Conservation (phyloP, 2,113 vertebrate species). For the Amphiprion ocellaris region DNA sequence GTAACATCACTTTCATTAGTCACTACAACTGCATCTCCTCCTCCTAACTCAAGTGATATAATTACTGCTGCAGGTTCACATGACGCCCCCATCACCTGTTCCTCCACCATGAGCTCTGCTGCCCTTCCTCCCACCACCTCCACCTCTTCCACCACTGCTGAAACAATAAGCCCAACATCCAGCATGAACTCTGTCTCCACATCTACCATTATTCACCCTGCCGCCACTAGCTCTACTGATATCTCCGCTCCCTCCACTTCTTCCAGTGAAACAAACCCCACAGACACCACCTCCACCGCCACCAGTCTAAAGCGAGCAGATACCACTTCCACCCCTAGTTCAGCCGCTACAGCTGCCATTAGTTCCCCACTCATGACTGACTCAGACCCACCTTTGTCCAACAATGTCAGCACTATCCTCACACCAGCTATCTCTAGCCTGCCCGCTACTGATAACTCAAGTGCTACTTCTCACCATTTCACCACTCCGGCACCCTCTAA, state of each 20-base stretch:
- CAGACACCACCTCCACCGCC: constrained; percentile 58
- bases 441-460: constrained; percentile 32
- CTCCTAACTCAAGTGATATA: constrained; percentile 17
- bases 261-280: constrained; percentile 55
- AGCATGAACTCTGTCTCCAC: constrained; percentile 32
- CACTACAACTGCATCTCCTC: constrained; percentile 34
- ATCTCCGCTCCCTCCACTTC: constrained; percentile 45
- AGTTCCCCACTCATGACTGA: constrained; percentile 48
- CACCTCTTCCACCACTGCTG: constrained; percentile 8
- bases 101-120: constrained; percentile 25
- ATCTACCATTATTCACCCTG: constrained; percentile 25
- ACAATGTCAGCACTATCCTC: constrained; percentile 11
- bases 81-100: constrained; percentile 20
- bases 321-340: constrained; percentile 52
- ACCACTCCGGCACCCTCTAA: constrained; percentile 39
- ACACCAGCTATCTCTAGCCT: constrained; percentile 23
- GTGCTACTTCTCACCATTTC: constrained; percentile 41
- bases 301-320: constrained; percentile 47
- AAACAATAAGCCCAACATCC: constrained; percentile 43
- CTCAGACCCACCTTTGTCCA: constrained; percentile 37
- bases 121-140: constrained; percentile 14
- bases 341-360: constrained; percentile 43
- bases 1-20: constrained; percentile 34
- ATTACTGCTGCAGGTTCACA: constrained; percentile 28
- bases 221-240: neutral